Percentiles rank a stretch among this genome's conserved stretches.
phyloP scores from a whole-genome alignment of 2,113 vertebrate genomes.

The Anhinga rufa region DNA sequence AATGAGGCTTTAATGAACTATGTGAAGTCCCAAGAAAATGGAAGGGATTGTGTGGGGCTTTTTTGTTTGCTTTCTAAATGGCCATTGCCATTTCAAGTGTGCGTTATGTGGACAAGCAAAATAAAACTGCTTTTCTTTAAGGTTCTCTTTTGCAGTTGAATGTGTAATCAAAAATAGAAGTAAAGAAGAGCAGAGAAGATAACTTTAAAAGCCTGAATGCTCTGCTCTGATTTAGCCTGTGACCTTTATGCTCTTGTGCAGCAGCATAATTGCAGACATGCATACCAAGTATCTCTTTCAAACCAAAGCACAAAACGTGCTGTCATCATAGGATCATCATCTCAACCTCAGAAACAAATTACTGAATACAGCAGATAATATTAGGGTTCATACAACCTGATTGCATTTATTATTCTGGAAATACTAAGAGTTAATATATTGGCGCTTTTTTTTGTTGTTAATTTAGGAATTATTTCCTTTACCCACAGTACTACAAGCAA shows the following conservation, averaged over 20 bases:
- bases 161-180: background rate
- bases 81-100: fast-evolving
- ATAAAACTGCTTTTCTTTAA: background rate
- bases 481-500: background rate
- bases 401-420: background rate
- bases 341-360: background rate
- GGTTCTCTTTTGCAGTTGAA: background rate
- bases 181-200: background rate
- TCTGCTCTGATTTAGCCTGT: background rate
- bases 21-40: background rate
- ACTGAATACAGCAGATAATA: background rate
- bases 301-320: background rate
- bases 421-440: background rate
- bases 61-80: background rate
- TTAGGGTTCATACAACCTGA: background rate
- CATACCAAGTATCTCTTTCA: background rate
- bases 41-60: background rate
- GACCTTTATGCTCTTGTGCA: background rate
- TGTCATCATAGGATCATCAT: background rate
- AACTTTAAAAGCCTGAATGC: background rate
- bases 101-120: background rate
- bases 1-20: background rate
- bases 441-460: background rate
- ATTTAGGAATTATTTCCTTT: background rate
- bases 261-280: background rate